These are phyloP conservation scores for Promerops cafer DNA, from an alignment of 2,113 vertebrate genomes.

Conservation along the genomic window DNA sequence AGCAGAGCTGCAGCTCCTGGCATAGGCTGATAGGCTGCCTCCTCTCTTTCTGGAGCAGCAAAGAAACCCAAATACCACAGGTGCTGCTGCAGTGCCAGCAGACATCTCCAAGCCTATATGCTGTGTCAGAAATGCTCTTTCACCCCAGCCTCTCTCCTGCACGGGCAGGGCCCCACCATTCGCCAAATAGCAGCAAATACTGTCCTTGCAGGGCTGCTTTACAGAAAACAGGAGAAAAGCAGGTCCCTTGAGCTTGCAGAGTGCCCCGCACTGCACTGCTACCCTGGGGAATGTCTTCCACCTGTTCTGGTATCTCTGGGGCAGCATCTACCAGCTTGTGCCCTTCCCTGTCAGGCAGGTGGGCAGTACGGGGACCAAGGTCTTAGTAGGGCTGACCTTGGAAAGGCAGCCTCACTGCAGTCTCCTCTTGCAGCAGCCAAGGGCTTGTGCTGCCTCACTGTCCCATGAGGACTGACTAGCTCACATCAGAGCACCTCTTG, in stretches of 20 bases:
- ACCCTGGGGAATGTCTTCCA: fast-evolving
- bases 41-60: not conserved
- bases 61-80: not conserved
- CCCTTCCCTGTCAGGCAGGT: not conserved
- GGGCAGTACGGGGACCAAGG: fast-evolving
- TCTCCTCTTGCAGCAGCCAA: not conserved
- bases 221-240: not conserved
- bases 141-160: not conserved
- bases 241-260: not conserved
- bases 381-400: not conserved
- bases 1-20: not conserved
- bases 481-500: not conserved
- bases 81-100: not conserved
- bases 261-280: not conserved
- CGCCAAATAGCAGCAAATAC: not conserved
- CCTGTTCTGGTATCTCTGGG: not conserved
- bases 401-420: not conserved
- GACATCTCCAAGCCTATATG: not conserved
- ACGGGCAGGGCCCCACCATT: not conserved
- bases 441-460: not conserved
- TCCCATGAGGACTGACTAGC: not conserved
- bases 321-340: not conserved
- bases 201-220: not conserved
- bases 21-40: not conserved
- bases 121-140: not conserved